Evolutionary conservation across 2,797 vertebrate species (phyloP).

Genomic region (Oophaga sylvatica): DNA sequence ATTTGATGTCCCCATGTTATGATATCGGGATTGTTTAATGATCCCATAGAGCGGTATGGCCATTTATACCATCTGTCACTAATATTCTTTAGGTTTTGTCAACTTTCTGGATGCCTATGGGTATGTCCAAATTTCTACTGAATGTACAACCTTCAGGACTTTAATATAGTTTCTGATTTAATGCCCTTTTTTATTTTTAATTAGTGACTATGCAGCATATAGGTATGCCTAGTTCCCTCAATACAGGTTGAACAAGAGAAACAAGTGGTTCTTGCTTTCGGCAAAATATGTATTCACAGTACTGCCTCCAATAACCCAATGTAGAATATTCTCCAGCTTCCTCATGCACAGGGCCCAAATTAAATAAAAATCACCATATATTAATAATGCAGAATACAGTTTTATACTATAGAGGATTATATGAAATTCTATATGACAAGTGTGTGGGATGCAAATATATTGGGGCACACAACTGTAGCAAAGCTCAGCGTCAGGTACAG

Average conservation of each 20-base stretch:
- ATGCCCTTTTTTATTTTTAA: not conserved
- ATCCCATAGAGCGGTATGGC: not conserved
- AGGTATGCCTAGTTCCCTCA: not conserved
- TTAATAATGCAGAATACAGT: not conserved
- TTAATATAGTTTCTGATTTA: not conserved
- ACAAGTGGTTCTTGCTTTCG: slow-evolving; percentile 28
- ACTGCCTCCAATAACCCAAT: not conserved
- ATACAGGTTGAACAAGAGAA: slow-evolving; percentile 13
- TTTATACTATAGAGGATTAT: not conserved
- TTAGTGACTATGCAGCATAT: not conserved
- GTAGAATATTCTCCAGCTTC: not conserved
- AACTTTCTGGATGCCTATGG: not conserved
- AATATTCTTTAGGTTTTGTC: not conserved
- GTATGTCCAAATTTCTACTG: not conserved
- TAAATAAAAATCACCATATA: not conserved
- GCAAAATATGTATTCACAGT: not conserved
- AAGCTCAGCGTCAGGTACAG: not conserved
- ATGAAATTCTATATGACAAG: not conserved
- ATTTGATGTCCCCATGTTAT: too few species aligned
- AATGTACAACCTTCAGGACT: not conserved
- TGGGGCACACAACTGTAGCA: not conserved
- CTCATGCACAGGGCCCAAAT: not conserved
- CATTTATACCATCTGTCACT: not conserved
- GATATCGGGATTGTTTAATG: too few species aligned
- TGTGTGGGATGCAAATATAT: not conserved